Conservation (phyloP, 2,113 vertebrate genomes). For the Mellivora capensis region DNA sequence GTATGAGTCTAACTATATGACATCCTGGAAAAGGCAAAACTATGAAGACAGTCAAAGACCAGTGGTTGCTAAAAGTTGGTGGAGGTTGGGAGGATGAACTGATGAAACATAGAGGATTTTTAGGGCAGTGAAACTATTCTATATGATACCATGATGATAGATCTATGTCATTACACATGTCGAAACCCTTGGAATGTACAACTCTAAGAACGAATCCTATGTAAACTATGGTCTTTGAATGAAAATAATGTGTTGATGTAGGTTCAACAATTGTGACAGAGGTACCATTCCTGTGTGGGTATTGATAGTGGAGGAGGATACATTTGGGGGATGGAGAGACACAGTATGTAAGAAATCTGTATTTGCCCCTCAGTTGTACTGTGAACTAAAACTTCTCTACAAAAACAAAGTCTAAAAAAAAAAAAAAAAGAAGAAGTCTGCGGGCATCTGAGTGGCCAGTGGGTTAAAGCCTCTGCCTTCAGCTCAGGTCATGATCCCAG, state of each 20-base stretch:
- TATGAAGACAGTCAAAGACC: not conserved
- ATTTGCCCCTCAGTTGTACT: not conserved
- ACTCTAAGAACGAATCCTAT: not conserved
- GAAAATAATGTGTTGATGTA: not conserved
- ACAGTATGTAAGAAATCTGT: not conserved
- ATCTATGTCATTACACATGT: not conserved
- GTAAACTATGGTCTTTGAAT: not conserved
- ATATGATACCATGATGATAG: not conserved
- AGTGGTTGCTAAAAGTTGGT: not conserved
- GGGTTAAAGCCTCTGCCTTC: no score
- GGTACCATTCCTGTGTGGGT: not conserved
- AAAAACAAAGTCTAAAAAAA: not conserved
- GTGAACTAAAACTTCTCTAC: not conserved
- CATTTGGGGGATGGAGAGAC: not conserved
- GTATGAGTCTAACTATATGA: not conserved
- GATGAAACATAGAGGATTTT: not conserved
- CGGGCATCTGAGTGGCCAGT: no score
- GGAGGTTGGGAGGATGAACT: not conserved
- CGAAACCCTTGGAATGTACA: not conserved
- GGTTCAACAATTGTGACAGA: not conserved
- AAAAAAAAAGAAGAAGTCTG: no score
- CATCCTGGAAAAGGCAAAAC: not conserved
- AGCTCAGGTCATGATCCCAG: no score
- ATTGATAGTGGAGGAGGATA: not conserved
- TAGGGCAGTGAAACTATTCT: not conserved